Percentiles rank a stretch among this genome's conserved stretches.
phyloP scores from a whole-genome alignment of 1,140 invertebrate genomes.

The Subanguina moxae region DNA sequence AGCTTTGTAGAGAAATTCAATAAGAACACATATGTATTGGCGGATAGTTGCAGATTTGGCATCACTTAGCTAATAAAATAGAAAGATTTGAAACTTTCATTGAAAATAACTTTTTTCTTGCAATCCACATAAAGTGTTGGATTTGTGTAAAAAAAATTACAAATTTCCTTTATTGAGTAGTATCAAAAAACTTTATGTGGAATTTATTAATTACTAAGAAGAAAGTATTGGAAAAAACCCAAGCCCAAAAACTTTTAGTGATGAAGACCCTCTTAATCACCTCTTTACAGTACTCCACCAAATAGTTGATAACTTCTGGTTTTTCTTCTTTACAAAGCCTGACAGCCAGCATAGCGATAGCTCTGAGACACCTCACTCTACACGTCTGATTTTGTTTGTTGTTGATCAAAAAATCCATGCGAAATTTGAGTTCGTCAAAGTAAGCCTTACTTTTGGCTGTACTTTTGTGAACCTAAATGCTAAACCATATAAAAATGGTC shows the following conservation, averaged over 20 bases:
- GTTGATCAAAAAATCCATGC: slow-evolving; percentile 21
- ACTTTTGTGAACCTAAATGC: background rate
- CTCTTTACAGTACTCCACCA: slow-evolving; percentile 21
- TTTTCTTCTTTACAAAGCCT: slow-evolving; percentile 5
- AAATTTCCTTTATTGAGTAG: too few species aligned
- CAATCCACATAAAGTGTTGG: too few species aligned
- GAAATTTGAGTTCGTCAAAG: slow-evolving; percentile 21
- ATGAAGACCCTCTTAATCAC: slow-evolving; percentile 9
- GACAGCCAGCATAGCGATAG: slow-evolving; percentile 11
- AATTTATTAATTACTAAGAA: too few species aligned
- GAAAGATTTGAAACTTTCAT: too few species aligned
- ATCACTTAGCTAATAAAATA: slow-evolving; percentile 21
- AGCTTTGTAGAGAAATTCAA: slow-evolving; percentile 18
- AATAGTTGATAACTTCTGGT: slow-evolving; percentile 7
- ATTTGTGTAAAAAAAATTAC: too few species aligned
- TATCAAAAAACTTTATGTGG: too few species aligned
- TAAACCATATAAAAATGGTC: background rate
- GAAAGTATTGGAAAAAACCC: background rate
- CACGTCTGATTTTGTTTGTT: slow-evolving; percentile 9
- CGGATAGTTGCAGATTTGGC: slow-evolving; percentile 12
- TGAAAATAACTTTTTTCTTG: too few species aligned
- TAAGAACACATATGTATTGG: slow-evolving; percentile 16
- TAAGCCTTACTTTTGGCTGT: slow-evolving; percentile 4
- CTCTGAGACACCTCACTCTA: slow-evolving; percentile 18
- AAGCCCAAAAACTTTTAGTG: too few species aligned